Percentiles rank a stretch among this genome's conserved stretches.
These are phyloP conservation scores for Aplysia californica DNA, from an alignment of 1,140 invertebrate genomes.

Conservation along the genomic window DNA sequence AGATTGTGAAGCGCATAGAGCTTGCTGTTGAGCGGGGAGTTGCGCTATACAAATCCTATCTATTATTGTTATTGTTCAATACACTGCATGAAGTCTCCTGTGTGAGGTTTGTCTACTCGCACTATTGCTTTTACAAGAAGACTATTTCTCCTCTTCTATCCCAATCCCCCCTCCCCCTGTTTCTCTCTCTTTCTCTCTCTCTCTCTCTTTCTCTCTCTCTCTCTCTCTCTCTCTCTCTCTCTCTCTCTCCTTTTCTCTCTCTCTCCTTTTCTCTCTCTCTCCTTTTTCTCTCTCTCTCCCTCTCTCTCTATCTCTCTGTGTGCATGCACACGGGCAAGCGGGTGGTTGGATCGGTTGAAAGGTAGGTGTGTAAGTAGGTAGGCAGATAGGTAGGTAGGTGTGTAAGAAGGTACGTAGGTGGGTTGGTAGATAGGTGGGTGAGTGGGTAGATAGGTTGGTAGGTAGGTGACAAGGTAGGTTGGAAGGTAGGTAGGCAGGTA, in stretches of 20 bases:
- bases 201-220: background rate
- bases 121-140: background rate
- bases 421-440: too few relatives aligned
- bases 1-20: too few relatives aligned
- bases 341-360: too few relatives aligned
- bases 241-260: constrained; percentile 7
- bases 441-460: too few relatives aligned
- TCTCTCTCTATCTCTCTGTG: too few relatives aligned
- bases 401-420: too few relatives aligned
- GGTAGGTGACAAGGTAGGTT: constrained; percentile 28
- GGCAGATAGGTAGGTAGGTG: background rate
- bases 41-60: too few relatives aligned
- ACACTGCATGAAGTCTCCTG: background rate
- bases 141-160: background rate
- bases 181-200: background rate
- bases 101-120: background rate
- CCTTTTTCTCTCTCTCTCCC: too few relatives aligned
- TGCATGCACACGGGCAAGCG: too few relatives aligned
- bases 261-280: constrained; percentile 15
- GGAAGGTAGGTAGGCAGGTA: background rate
- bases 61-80: background rate
- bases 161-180: background rate
- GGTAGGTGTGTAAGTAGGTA: too few relatives aligned
- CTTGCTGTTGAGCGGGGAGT: too few relatives aligned
- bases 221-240: background rate